Conservation (phyloP, 92 coral and sea anemone genomes). For the Siderastrea radians region DNA sequence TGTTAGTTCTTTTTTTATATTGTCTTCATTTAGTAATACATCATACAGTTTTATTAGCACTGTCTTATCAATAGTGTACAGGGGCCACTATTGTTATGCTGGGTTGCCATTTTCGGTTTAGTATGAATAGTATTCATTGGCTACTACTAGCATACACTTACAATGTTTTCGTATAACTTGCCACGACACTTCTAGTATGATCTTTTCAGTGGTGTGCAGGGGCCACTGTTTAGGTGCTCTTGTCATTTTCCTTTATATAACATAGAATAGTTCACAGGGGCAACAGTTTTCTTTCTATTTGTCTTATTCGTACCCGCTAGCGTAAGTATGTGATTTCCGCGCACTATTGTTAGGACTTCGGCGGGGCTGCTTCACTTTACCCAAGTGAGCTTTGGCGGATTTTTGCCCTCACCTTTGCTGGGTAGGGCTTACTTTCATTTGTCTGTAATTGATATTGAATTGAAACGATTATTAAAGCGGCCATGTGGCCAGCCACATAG, state of each 20-base stretch:
- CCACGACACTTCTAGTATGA: not conserved
- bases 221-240: conserved; percentile 7
- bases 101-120: not conserved
- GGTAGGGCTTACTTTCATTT: conserved; percentile 15
- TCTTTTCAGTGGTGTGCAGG: conserved; percentile 17
- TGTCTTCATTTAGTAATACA: not conserved
- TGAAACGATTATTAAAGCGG: conserved; percentile 38
- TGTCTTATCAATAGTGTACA: not conserved
- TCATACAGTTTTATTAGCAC: not conserved
- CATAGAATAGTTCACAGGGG: not conserved
- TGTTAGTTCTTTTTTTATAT: not conserved
- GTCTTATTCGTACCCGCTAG: no score
- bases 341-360: conserved; percentile 20
- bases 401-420: conserved; percentile 41
- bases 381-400: conserved; percentile 34
- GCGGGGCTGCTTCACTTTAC: conserved; percentile 37
- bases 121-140: not conserved
- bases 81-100: conserved; percentile 5
- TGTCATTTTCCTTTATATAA: not conserved
- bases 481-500: conserved; percentile 36
- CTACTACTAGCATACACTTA: conserved; percentile 8
- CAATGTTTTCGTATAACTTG: not conserved
- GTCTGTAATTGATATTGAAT: conserved; percentile 14
- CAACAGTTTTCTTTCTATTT: conserved; percentile 1
- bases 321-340: not conserved